Evolutionary conservation across 2,113 vertebrate species (phyloP).

Genomic region (Trochalopteron elliotii): DNA sequence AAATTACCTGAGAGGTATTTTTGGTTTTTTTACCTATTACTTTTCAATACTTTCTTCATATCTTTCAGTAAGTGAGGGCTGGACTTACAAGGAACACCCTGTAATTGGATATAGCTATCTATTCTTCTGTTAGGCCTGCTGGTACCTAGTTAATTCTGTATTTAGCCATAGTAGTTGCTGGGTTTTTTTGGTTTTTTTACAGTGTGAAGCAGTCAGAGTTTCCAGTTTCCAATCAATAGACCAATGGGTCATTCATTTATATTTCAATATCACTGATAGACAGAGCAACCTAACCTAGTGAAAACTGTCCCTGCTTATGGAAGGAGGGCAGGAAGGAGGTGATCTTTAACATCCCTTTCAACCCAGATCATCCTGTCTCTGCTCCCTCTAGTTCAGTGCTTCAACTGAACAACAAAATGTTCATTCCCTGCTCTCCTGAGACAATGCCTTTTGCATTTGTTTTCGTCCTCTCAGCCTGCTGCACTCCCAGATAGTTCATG

Average conservation of each 20-base stretch:
- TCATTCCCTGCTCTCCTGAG: not conserved
- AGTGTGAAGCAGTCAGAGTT: not conserved
- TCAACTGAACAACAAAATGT: not conserved
- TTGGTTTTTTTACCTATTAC: not conserved
- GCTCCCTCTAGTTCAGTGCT: not conserved
- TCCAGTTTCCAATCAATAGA: not conserved
- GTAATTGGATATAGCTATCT: not conserved
- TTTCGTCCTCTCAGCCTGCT: not conserved
- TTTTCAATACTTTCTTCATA: not conserved
- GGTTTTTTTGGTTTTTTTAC: not conserved
- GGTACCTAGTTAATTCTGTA: not conserved
- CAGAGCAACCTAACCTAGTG: not conserved
- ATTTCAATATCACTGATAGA: not conserved
- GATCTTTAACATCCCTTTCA: not conserved
- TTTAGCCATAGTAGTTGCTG: not conserved
- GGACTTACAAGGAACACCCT: not conserved
- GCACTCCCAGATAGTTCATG: not conserved
- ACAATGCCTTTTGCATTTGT: not conserved
- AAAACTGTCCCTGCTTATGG: not conserved
- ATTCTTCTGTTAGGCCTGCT: not conserved
- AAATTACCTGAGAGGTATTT: not conserved
- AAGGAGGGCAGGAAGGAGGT: not conserved
- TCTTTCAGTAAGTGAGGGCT: not conserved
- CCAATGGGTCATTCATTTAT: not conserved
- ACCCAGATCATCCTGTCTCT: not conserved